A percentile compares a stretch with the other conserved stretches of the same genome.
Evolutionary conservation across 92 coral and sea anemone species (phyloP).

Genomic region (Pocillopora meandrina): DNA sequence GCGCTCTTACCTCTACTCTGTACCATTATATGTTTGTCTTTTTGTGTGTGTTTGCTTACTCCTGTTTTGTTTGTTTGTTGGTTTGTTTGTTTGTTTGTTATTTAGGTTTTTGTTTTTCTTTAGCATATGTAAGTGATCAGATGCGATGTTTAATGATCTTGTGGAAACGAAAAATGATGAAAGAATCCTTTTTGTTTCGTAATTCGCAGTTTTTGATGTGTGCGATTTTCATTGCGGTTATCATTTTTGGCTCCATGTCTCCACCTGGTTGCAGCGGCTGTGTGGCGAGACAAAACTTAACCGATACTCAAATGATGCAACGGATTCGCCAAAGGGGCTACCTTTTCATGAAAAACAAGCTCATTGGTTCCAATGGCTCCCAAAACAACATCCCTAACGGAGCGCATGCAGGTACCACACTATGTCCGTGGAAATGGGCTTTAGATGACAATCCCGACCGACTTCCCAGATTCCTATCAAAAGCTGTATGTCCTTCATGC

Average conservation of each 20-base stretch:
- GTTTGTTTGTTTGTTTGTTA: too few species aligned
- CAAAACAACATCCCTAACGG: not conserved
- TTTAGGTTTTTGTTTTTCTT: too few species aligned
- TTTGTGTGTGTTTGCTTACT: too few species aligned
- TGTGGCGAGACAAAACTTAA: not conserved
- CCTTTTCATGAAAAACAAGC: slow-evolving; percentile 22
- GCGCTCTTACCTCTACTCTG: too few species aligned
- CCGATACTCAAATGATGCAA: slow-evolving; percentile 20
- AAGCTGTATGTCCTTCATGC: slow-evolving; percentile 47
- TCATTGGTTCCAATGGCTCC: not conserved
- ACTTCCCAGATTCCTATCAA: slow-evolving; percentile 48
- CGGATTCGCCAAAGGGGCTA: not conserved
- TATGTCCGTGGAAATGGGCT: slow-evolving; percentile 58
- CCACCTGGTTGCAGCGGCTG: not conserved
- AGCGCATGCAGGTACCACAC: slow-evolving; percentile 11
- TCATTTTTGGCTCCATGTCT: not conserved
- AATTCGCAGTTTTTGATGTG: not conserved
- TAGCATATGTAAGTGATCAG: too few species aligned
- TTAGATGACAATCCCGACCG: slow-evolving; percentile 30
- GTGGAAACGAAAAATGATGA: not conserved
- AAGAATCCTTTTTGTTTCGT: not conserved
- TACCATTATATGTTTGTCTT: too few species aligned
- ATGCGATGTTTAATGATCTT: too few species aligned
- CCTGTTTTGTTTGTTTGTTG: too few species aligned
- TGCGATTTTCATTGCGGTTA: not conserved